Conservation (phyloP, 2,888 invertebrate species). For the Erpobdella octoculata region DNA sequence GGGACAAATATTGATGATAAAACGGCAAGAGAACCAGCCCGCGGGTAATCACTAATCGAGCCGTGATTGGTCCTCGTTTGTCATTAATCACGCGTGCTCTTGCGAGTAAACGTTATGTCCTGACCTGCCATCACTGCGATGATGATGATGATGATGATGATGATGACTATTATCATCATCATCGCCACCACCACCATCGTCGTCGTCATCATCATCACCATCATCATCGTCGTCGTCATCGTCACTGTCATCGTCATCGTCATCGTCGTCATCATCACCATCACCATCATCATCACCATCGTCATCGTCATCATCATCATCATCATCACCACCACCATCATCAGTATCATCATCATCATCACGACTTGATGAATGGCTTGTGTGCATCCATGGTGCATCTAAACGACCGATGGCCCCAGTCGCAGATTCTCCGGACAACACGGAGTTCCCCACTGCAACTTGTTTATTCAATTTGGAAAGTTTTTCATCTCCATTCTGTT, state of each 20-base stretch:
- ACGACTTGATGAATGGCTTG: background rate
- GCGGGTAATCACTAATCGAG: too few species aligned
- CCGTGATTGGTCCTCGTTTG: background rate
- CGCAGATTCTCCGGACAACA: too few species aligned
- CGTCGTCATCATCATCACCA: background rate
- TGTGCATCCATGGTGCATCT: too few species aligned
- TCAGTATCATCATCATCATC: background rate
- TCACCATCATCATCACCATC: constrained; percentile 20
- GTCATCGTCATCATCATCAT: constrained; percentile 18
- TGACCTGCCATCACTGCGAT: background rate
- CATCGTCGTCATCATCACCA: constrained; percentile 8
- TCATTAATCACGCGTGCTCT: background rate
- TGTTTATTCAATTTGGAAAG: background rate
- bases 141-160: too few species aligned
- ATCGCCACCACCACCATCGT: background rate
- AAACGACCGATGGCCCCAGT: too few species aligned
- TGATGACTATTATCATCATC: background rate
- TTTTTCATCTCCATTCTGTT: background rate
- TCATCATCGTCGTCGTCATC: constrained; percentile 3
- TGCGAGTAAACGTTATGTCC: background rate
- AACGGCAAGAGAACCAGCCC: too few species aligned
- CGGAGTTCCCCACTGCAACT: too few species aligned
- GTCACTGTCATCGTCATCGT: constrained; percentile 11
- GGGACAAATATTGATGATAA: too few species aligned
- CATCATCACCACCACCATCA: background rate